Percentiles rank a stretch among this genome's conserved stretches.
Conservation (phyloP, 2,888 invertebrate species). For the Meiosimyza decipiens region DNA sequence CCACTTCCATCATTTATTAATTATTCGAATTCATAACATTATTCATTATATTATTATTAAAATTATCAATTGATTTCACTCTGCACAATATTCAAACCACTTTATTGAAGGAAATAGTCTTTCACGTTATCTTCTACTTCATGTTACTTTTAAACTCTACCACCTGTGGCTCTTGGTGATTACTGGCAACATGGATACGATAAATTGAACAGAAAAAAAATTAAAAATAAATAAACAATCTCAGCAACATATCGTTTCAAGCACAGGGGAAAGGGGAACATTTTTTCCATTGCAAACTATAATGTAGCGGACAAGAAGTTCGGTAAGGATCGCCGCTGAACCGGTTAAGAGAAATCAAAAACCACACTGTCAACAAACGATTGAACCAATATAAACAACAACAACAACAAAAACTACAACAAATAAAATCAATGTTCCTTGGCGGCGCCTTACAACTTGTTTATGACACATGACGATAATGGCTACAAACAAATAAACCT, state of each 20-base stretch:
- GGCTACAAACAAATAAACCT: conserved; percentile 34
- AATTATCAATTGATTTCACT: too few relatives aligned
- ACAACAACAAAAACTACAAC: conserved; percentile 10
- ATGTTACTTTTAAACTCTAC: conserved; percentile 45
- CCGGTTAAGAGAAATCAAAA: neutral
- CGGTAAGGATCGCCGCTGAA: neutral
- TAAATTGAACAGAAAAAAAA: conserved; percentile 51
- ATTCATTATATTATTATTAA: too few relatives aligned
- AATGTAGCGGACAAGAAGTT: neutral
- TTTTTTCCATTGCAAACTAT: neutral
- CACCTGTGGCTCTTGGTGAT: conserved; percentile 65
- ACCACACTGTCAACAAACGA: neutral
- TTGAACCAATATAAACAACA: conserved; percentile 5
- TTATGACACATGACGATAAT: conserved; percentile 64
- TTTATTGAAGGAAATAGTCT: neutral
- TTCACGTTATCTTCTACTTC: conserved; percentile 6
- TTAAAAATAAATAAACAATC: conserved; percentile 43
- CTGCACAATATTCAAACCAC: too few relatives aligned
- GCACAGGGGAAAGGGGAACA: conserved; percentile 20
- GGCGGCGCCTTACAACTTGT: conserved; percentile 63
- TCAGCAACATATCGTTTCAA: conserved; percentile 40
- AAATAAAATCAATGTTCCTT: conserved; percentile 44
- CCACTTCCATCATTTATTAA: too few relatives aligned
- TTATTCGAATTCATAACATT: too few relatives aligned
- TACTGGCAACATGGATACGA: conserved; percentile 58